Evolutionary conservation across 2,888 invertebrate species (phyloP), one percentile per base, ranked within the genome.

Genomic region (Iphiclides podalirius): DNA sequence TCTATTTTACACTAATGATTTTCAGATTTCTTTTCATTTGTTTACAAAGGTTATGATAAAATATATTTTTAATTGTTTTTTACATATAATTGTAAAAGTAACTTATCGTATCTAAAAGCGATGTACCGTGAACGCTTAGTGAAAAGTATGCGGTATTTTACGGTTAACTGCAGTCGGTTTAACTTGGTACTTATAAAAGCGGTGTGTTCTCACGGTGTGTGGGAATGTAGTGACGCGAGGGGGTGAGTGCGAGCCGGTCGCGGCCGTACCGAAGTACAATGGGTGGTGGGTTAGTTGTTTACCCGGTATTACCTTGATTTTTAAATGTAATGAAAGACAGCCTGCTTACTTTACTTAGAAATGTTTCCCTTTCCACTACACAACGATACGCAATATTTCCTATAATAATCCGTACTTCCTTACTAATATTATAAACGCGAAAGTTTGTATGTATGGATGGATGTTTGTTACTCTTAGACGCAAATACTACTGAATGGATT

Each of bases 201-300:
- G 76, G 78, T 74, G 72, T 47, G 66, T 86, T 85, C 87, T 75
- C 87, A 85, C 86, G 86, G 65, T 78, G 79, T 87, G 85, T 87
- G 87, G 84, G 88, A 87, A 88, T 85, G 74, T 70, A 83, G 74
- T n/a, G n/a, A n/a, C 72, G 61, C 59, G 43, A 60, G 47, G 58
- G 55, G 57, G 53, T 16, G 26, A 35, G 23, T 40, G 34, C 33
- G 35, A 16, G 2, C 35, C n/a, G 35, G 3, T 12, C n/a, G 12
- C 12, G 26, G 14, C n/a, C 31, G n/a, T n/a, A n/a, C 38, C 20
- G 16, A 26, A 38, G 12, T 33, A 40, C 40, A 35, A 47, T 26
- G 14, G 40, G 4, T 15, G 1, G 14, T 26, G 6, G 20, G 20
- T 20, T 20, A 20, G 6, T 12, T 35, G 14, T 35, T 39, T 37